Conservation (phyloP, 64 coral and sea anemone genomes). For the Stichodactyla mertensii region DNA sequence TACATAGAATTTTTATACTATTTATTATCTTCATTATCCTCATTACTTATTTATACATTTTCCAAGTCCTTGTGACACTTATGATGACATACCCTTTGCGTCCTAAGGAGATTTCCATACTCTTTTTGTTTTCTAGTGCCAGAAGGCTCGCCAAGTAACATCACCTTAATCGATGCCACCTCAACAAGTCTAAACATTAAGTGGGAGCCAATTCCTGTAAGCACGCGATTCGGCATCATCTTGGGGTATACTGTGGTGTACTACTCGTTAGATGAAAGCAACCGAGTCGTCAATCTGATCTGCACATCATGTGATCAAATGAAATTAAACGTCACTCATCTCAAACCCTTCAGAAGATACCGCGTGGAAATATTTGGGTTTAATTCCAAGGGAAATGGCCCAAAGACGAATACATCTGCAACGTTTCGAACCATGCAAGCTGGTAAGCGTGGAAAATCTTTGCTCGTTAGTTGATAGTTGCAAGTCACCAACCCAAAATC, state of each 20-base stretch:
- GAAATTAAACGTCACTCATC: background rate
- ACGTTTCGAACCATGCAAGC: background rate
- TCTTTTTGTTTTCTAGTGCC: constrained; percentile 14
- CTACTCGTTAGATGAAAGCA: background rate
- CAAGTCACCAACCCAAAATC: too few relatives aligned
- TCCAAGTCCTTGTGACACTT: too few relatives aligned
- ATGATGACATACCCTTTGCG: too few relatives aligned
- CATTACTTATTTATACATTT: too few relatives aligned
- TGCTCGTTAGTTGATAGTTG: too few relatives aligned
- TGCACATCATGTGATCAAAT: background rate
- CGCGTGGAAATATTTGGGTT: background rate
- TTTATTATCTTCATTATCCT: too few relatives aligned
- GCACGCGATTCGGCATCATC: background rate
- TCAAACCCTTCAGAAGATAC: background rate
- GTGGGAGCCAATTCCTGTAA: background rate
- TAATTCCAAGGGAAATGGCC: constrained; percentile 10
- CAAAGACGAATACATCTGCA: background rate
- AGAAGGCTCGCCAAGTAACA: background rate
- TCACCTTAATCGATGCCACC: background rate
- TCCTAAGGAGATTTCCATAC: too few relatives aligned
- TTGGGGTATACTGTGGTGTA: background rate
- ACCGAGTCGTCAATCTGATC: background rate
- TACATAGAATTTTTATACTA: too few relatives aligned
- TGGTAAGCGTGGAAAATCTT: background rate
- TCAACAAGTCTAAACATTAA: background rate